These are phyloP conservation scores for Marasmarcha lunaedactyla DNA, from an alignment of 2,888 invertebrate genomes.

Conservation along the genomic window DNA sequence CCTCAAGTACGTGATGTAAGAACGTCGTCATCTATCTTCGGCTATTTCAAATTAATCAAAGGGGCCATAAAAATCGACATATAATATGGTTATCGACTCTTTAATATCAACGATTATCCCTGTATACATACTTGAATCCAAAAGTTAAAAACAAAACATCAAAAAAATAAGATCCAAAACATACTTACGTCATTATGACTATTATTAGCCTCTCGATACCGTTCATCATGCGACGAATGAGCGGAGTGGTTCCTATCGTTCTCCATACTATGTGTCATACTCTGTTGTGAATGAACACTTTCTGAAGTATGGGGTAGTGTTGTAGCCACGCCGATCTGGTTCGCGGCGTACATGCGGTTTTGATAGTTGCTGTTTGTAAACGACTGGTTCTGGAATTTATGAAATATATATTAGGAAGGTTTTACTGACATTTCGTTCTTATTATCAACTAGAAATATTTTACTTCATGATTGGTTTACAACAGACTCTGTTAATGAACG, in stretches of 20 bases:
- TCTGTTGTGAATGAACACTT: slow-evolving; percentile 26
- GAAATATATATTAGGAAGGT: not conserved
- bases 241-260: slow-evolving; percentile 31
- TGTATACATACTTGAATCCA: too few species aligned
- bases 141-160: too few species aligned
- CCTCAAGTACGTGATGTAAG: too few species aligned
- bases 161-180: too few species aligned
- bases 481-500: too few species aligned
- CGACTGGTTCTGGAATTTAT: slow-evolving; percentile 35
- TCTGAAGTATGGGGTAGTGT: slow-evolving; percentile 51
- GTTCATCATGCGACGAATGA: slow-evolving; percentile 41
- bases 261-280: slow-evolving; percentile 25
- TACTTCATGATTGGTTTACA: too few species aligned
- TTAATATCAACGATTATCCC: too few species aligned
- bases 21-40: too few species aligned
- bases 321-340: slow-evolving; percentile 62
- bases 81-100: too few species aligned
- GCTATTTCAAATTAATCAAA: too few species aligned
- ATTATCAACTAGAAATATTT: too few species aligned
- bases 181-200: slow-evolving; percentile 33
- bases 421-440: not conserved
- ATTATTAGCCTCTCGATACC: slow-evolving; percentile 33
- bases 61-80: too few species aligned
- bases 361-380: slow-evolving; percentile 38
- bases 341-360: slow-evolving; percentile 53